Evolutionary conservation across 2,888 invertebrate species (phyloP), one percentile per base, ranked within the genome.

Genomic region (Hofmannophila pseudospretella): DNA sequence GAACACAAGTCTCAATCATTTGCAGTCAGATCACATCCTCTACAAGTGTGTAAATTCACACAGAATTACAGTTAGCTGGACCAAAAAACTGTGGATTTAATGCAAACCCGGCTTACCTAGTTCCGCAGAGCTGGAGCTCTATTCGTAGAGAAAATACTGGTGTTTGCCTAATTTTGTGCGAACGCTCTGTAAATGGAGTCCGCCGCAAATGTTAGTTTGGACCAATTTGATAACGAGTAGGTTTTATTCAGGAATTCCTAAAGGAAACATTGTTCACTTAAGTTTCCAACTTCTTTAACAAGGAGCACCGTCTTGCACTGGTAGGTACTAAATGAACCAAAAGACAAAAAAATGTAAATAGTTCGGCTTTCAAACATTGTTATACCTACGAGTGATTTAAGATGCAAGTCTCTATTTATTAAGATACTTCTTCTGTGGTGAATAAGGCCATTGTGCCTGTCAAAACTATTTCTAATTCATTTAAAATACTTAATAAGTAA

Each of bases 21-120:
- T 31, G 38, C 23, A 39, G 27, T 38, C 44, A 27, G 38, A 32
- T 41, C 44, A 44, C 38, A 40, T 33, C 9, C 23, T 32, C 25
- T 13, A 36, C 38, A 36, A 34, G 30, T 22, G 29, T 28, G 36
- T 36, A 27, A 37, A 34, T 41, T n/a, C 23, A 30, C 14, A 35
- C 36, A 23, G 32, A 33, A 10, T 19, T 30, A 32, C 25, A 36
- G 26, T 32, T 38, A 38, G 26, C 28, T 9, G 26, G 33, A 37
- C 38, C 23, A 34, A 31, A 39, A 38, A 34, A 30, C 39, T 7
- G 20, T 26, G 39, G 34, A 34, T 29, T 38, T 38, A 29, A 38
- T 34, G 34, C 25, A 33, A 38, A 33, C 33, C 11, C 16, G 12
- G 29, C 29, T 29, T 32, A 13, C 22, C 12, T 8, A 19, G 16